These are phyloP conservation scores for Melozone crissalis DNA, from an alignment of 2,113 vertebrate species.

Conservation along the genomic window DNA sequence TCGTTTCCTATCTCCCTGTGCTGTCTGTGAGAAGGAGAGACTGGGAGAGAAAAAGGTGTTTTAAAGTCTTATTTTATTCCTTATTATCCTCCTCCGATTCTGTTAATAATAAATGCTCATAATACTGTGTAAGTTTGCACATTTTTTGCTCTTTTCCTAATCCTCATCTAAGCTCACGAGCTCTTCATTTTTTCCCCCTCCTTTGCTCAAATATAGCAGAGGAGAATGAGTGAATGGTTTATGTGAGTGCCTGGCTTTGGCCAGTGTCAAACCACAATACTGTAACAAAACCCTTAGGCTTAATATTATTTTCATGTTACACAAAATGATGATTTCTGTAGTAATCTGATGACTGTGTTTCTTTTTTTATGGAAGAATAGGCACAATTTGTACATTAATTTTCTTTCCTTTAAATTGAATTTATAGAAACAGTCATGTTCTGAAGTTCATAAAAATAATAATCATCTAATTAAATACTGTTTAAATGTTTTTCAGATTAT, in stretches of 20 bases:
- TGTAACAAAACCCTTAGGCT: background rate
- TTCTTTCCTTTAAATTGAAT: background rate
- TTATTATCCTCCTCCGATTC: background rate
- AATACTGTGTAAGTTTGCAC: too few species aligned
- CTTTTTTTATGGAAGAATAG: background rate
- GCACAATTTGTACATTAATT: background rate
- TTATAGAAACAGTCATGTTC: background rate
- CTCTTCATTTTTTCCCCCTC: too few species aligned
- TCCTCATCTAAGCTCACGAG: rapidly evolving
- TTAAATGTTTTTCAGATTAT: background rate
- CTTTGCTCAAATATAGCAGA: background rate
- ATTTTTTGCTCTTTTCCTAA: background rate
- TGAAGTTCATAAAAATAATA: background rate
- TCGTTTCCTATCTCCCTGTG: rapidly evolving
- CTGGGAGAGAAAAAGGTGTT: background rate
- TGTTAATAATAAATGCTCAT: background rate
- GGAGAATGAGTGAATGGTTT: background rate
- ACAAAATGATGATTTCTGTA: background rate
- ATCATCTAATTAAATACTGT: background rate
- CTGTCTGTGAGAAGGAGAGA: background rate
- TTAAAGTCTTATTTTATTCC: background rate
- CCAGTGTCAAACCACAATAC: background rate
- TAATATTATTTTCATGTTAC: background rate
- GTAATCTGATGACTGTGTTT: background rate
- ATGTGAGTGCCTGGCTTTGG: too few species aligned